Percentiles rank a stretch among this genome's conserved stretches.
Conservation (phyloP, 2,113 vertebrate genomes). For the Gobius niger region DNA sequence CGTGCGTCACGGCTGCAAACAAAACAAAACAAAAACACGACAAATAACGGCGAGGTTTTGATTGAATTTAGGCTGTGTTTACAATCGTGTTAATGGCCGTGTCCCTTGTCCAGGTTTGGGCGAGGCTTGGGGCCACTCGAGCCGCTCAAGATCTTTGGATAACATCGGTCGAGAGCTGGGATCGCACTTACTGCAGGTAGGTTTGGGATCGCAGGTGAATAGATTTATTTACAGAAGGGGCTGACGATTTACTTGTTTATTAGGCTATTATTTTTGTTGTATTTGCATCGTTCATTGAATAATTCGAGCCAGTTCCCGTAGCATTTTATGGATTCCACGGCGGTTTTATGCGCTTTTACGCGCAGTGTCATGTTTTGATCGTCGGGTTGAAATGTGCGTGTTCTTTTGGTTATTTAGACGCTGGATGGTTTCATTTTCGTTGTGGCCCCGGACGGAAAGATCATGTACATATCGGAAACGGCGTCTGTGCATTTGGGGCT, state of each 20-base stretch:
- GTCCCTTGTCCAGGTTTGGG: slow-evolving; percentile 81
- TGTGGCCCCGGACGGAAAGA: slow-evolving; percentile 95
- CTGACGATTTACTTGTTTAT: background rate
- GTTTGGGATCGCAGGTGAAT: background rate
- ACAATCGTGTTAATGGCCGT: background rate
- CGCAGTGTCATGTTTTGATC: no score
- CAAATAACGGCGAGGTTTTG: background rate
- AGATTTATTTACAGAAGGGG: no score
- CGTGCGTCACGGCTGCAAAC: background rate
- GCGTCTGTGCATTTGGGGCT: slow-evolving; percentile 94
- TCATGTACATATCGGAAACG: slow-evolving; percentile 97
- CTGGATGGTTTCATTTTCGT: slow-evolving; percentile 97
- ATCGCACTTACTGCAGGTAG: slow-evolving; percentile 93
- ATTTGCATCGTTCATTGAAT: no score
- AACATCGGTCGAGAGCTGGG: slow-evolving; percentile 92
- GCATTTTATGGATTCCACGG: no score
- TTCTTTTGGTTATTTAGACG: slow-evolving; percentile 73
- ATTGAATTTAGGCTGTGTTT: background rate
- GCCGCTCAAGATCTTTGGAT: slow-evolving; percentile 86
- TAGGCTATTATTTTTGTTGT: no score
- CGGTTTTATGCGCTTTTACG: no score
- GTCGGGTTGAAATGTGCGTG: no score
- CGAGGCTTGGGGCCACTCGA: slow-evolving; percentile 92
- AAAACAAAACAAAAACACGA: background rate
- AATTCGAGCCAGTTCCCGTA: no score